phyloP scores from a whole-genome alignment of 2,888 invertebrate genomes.

The Lasiommata megera region DNA sequence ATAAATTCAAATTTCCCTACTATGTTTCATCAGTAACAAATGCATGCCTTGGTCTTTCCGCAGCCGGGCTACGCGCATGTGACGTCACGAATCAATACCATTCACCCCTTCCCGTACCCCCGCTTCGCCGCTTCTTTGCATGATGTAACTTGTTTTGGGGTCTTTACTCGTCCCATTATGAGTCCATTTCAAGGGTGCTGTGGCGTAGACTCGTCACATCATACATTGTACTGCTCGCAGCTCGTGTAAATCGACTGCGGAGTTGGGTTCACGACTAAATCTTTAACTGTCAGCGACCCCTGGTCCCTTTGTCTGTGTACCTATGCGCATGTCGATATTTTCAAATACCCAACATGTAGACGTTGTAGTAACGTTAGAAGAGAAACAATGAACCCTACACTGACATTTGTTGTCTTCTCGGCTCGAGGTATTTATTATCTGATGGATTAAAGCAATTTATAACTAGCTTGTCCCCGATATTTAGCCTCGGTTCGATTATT shows the following conservation, averaged over 20 bases:
- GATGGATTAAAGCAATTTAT: too few species aligned
- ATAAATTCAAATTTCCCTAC: neutral
- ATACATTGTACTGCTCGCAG: neutral
- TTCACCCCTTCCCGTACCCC: too few species aligned
- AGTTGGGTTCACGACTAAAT: neutral
- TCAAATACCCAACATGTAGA: neutral
- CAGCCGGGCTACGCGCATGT: slow-evolving; percentile 35
- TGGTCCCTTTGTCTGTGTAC: neutral
- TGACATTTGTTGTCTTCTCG: too few species aligned
- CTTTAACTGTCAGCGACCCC: neutral
- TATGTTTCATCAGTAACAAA: slow-evolving; percentile 15
- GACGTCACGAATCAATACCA: slow-evolving; percentile 50
- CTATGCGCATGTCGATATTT: neutral
- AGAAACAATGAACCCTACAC: too few species aligned
- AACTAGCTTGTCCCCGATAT: too few species aligned
- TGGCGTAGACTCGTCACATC: slow-evolving; percentile 1
- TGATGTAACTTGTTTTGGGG: slow-evolving; percentile 41
- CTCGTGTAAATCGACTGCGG: neutral
- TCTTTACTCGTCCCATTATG: slow-evolving; percentile 26
- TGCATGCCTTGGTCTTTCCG: slow-evolving; percentile 21
- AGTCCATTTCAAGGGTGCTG: slow-evolving; percentile 36
- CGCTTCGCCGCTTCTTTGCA: slow-evolving; percentile 24
- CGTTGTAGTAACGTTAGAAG: too few species aligned
- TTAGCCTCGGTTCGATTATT: too few species aligned
- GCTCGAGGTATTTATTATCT: too few species aligned